Evolutionary conservation across 2,888 invertebrate species (phyloP), one percentile per base, ranked within the genome.

Genomic region (Dione juno): DNA sequence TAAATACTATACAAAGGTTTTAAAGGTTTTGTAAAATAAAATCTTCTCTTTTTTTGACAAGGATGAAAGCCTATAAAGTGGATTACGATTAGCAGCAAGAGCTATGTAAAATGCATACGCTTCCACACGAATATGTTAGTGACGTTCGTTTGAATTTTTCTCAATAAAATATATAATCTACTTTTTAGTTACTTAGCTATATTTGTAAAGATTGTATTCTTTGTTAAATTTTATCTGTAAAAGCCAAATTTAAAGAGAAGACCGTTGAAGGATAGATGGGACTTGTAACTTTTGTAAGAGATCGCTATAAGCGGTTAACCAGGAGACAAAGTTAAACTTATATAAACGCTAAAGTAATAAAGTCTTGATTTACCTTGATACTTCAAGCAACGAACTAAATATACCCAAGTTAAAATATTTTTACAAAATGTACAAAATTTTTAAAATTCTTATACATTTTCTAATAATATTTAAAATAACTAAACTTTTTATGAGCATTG

Each of bases 101-200:
- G 28, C 6, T 10, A 63, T 48, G 35, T 45, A 48, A 48, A 63
- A 63, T 63, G 61, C 45, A 59, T 59, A 57, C 37, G n/a, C 14
- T 19, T 59, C 19, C 43, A 35, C 63, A 7, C 48, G 28, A 45
- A 45, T 28, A 9, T 63, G 48, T 45, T 48, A 48, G 45, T 63
- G 43, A 63, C 9, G 45, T 28, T 28, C 35, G 13, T 41, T 58
- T 58, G 11, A 59, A 59, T 43, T 59, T 59, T 21, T 59, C 14
- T 9, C 41, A 14, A 16, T 7, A 7, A 41, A 43, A 3, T 28
- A 3, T 28, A 41, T 10, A 41, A 41, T 41, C 2, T 41, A 10
- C 7, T 41, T 41, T 41, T 10, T 41, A 3, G 7, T 41, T 41
- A 41, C 41, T 41, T 41, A 5, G 6, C 7, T 0, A 53, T 8